phyloP scores from a whole-genome alignment of 2,113 vertebrate genomes.

The Microcebus lehilahytsara region DNA sequence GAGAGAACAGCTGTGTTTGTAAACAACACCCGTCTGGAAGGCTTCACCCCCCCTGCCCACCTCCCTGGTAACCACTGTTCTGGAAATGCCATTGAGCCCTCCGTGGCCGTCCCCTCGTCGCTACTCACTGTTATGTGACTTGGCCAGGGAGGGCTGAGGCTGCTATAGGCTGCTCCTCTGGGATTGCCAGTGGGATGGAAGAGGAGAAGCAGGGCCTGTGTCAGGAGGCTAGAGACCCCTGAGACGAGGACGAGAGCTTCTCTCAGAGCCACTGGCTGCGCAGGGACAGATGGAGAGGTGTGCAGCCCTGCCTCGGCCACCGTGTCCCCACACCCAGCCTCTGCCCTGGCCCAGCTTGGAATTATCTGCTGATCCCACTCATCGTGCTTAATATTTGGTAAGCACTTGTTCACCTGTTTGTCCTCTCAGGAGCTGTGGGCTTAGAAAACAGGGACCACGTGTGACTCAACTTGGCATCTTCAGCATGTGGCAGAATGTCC shows the following conservation, averaged over 20 bases:
- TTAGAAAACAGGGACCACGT: not conserved
- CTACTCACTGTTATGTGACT: no score
- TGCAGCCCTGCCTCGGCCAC: not conserved
- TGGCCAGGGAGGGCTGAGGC: not conserved
- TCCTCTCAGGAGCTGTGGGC: not conserved
- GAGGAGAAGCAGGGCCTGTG: not conserved
- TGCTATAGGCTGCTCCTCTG: not conserved
- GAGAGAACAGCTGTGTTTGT: not conserved
- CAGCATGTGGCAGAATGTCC: not conserved
- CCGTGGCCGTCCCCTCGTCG: not conserved
- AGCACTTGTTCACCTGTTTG: not conserved
- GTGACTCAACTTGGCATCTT: not conserved
- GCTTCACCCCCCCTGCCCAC: no score
- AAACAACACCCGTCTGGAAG: not conserved
- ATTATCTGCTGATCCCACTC: not conserved
- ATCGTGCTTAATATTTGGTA: not conserved
- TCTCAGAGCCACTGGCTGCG: not conserved
- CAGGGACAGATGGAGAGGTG: not conserved
- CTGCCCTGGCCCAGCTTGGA: not conserved
- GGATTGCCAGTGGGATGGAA: not conserved
- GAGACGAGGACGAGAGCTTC: not conserved
- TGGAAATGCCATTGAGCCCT: not conserved
- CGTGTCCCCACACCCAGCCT: not conserved
- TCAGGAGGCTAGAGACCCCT: not conserved
- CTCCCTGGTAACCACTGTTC: not conserved